Evolutionary conservation across 1,140 invertebrate genomes (phyloP).

Genomic region (Ylistrum balloti): DNA sequence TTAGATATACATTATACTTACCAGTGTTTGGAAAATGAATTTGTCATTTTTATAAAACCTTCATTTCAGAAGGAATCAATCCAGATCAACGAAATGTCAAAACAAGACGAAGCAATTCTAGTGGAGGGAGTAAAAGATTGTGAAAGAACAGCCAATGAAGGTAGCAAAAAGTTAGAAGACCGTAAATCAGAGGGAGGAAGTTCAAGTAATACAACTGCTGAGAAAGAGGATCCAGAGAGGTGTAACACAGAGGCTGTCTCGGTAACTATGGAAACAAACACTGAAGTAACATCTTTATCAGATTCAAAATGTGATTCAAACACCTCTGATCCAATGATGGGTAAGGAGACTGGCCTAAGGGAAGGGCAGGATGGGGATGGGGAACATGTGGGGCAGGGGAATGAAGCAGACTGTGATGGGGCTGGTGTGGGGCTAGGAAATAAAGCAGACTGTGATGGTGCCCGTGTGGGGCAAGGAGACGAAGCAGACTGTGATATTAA

Average conservation of each 20-base stretch:
- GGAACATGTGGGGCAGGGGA: not conserved
- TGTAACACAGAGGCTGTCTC: not conserved
- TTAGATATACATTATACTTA: no score
- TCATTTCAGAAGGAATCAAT: slow-evolving; percentile 28
- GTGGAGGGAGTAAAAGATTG: not conserved
- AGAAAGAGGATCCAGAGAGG: not conserved
- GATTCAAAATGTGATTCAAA: slow-evolving; percentile 27
- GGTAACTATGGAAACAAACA: slow-evolving; percentile 4
- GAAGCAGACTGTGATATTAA: not conserved
- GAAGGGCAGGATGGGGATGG: not conserved
- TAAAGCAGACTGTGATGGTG: not conserved
- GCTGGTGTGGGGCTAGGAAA: not conserved
- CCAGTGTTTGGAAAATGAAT: no score
- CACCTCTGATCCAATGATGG: not conserved
- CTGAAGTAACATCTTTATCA: not conserved
- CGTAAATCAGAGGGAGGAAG: not conserved
- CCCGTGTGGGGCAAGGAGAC: not conserved
- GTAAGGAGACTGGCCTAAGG: not conserved
- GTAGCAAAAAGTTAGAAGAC: not conserved
- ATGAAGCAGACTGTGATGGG: no score
- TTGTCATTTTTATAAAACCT: no score
- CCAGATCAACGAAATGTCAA: not conserved
- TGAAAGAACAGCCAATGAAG: slow-evolving; percentile 35
- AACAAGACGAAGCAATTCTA: not conserved
- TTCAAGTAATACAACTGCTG: not conserved